Conservation (phyloP, 2,113 vertebrate species). For the Saguinus midas region DNA sequence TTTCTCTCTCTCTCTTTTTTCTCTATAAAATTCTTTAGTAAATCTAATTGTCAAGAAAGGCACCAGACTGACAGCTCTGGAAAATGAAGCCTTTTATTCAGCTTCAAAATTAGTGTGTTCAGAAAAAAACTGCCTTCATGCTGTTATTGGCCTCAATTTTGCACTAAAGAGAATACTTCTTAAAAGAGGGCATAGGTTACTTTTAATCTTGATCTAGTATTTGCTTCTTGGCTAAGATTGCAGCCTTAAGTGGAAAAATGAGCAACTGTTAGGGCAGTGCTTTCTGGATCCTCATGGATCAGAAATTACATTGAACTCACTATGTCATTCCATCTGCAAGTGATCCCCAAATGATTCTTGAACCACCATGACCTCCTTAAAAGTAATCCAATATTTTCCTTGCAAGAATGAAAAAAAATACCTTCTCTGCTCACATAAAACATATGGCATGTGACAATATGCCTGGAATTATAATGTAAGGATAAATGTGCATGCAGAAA, state of each 20-base stretch:
- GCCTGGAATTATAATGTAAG: not conserved
- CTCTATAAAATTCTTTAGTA: conserved; percentile 71
- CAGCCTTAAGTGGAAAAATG: not conserved
- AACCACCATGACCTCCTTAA: not conserved
- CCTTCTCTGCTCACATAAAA: not conserved
- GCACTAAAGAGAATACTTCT: not conserved
- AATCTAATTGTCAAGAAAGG: conserved; percentile 68
- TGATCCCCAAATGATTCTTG: conserved; percentile 7
- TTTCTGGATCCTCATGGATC: not conserved
- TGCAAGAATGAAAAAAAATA: not conserved
- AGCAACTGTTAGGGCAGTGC: not conserved
- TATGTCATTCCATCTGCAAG: not conserved
- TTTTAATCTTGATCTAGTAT: not conserved
- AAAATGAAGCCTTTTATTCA: conserved; percentile 55
- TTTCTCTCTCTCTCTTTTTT: conserved; percentile 46
- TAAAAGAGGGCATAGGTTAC: not conserved
- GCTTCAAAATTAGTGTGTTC: not conserved
- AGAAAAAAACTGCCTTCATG: not conserved
- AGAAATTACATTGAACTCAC: not conserved
- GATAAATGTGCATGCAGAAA: not conserved
- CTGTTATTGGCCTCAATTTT: not conserved
- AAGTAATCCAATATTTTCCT: conserved; percentile 19
- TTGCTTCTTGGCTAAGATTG: not conserved
- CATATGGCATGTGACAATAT: not conserved
- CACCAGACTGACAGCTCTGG: conserved; percentile 57